These are phyloP conservation scores for Leguminivora glycinivorella DNA, from an alignment of 1,140 invertebrate genomes.

Conservation along the genomic window DNA sequence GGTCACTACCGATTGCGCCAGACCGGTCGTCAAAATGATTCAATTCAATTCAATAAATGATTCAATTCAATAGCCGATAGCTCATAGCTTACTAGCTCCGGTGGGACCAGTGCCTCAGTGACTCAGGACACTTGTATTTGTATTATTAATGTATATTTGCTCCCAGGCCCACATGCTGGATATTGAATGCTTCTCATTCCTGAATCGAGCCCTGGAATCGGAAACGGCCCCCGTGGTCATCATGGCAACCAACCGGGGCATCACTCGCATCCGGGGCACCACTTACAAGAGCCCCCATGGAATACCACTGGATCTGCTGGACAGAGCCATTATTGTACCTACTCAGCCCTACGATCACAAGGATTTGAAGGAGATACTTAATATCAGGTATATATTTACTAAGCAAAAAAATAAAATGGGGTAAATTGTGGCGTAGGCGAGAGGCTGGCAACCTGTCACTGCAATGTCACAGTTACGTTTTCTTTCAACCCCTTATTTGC, in stretches of 20 bases:
- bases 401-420: too few relatives aligned
- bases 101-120: too few relatives aligned
- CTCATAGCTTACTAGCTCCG: too few relatives aligned
- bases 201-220: slow-evolving; percentile 97
- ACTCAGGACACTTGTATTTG: too few relatives aligned
- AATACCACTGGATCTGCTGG: slow-evolving; percentile 96
- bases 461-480: too few relatives aligned
- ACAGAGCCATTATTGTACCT: slow-evolving; percentile 96
- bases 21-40: too few relatives aligned
- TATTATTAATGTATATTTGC: neutral
- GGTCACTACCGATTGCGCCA: too few relatives aligned
- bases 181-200: slow-evolving; percentile 98
- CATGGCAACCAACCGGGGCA: slow-evolving; percentile 99
- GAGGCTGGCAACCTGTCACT: too few relatives aligned
- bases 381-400: slow-evolving; percentile 91
- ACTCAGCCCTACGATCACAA: slow-evolving; percentile 93
- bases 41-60: too few relatives aligned
- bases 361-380: slow-evolving; percentile 95
- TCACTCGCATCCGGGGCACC: slow-evolving; percentile 97
- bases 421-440: too few relatives aligned
- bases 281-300: slow-evolving; percentile 97
- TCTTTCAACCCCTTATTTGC: too few relatives aligned
- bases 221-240: slow-evolving; percentile 98
- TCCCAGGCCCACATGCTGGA: slow-evolving; percentile 97
- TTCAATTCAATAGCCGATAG: too few relatives aligned